Percentiles rank a stretch among this genome's conserved stretches.
Evolutionary conservation across 2,113 vertebrate genomes (phyloP).

Genomic region (Zosterops lateralis): DNA sequence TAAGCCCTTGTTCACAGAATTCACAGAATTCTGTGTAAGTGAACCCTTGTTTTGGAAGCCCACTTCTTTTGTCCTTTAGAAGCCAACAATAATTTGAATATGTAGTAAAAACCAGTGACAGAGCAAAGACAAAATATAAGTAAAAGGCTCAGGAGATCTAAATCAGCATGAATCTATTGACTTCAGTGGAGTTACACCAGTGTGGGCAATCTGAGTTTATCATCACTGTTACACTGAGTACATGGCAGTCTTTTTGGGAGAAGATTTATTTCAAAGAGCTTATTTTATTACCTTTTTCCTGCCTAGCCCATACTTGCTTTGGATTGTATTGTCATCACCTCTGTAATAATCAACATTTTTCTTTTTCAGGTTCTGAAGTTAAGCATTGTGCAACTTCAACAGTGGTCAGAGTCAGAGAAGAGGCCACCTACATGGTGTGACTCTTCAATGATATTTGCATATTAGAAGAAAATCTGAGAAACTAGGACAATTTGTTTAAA

Average conservation of each 20-base stretch:
- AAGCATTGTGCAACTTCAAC: background rate
- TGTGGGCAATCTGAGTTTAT: background rate
- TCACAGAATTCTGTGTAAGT: background rate
- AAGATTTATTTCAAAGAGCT: background rate
- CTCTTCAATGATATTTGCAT: background rate
- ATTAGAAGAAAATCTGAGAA: conserved; percentile 67
- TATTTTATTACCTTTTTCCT: background rate
- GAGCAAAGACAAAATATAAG: background rate
- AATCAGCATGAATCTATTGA: background rate
- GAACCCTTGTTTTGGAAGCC: background rate
- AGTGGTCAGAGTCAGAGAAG: background rate
- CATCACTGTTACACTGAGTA: background rate
- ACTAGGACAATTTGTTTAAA: conserved; percentile 63
- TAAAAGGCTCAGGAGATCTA: background rate
- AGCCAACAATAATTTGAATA: background rate
- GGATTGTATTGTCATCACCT: background rate
- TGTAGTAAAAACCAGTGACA: background rate
- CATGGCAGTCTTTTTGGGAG: background rate
- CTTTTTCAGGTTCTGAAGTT: background rate
- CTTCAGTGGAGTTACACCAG: background rate
- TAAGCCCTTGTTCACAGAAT: background rate
- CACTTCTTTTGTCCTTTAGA: background rate
- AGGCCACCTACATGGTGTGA: background rate
- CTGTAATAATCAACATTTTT: background rate
- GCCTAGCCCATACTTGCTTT: background rate